Base-by-base conservation (phyloP, 2,113 vertebrate species). In the Onychorhynchus coronatus region DNA sequence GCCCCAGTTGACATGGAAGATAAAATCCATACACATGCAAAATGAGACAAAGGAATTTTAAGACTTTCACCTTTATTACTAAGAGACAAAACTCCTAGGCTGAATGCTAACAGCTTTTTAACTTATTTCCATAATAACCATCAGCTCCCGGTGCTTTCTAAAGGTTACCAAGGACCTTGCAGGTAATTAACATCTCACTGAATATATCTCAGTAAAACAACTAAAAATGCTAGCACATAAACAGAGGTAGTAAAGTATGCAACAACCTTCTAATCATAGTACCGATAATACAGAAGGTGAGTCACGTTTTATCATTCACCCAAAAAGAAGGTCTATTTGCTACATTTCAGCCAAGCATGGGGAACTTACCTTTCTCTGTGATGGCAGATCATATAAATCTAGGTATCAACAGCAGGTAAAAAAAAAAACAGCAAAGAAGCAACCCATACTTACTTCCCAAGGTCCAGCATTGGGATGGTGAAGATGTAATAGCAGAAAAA, bases 331-430 rank as follows among this genome's bases (percentile, higher is more conserved):
- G 49, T n/a, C 9, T 50, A 18, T 56, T 76, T 70, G 7, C 37
- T 28, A 28, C 11, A 30, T 84, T 88, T 94, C 75, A 85, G 58
- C 11, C 33, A 93, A 2, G 3, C 25, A 16, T 3, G 14, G 49
- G 42, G 23, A 88, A 95, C 91, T 95, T 93, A 96, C 94, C 93
- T 96, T 88, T 74, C 44, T 39, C 1, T 39, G 58, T 18, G 30
- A 30, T 63, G 35, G 66, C 31, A 75, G 31, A 66, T 37, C 18
- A 61, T 33, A 31, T 30, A 88, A 78, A 58, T 46, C 9, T 15
- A 58, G 59, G 37, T 74, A 75, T 6, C 9, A 75, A 47, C 12
- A 50, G 24, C 24, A 74, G n/a, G 37, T 58, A 19, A 63, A 31
- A 73, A 67, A 58, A 31, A 59, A 35, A 37, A 0, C 41, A 49